Evolutionary conservation across 2,797 vertebrate species (phyloP).

Genomic region (Chelonia mydas): DNA sequence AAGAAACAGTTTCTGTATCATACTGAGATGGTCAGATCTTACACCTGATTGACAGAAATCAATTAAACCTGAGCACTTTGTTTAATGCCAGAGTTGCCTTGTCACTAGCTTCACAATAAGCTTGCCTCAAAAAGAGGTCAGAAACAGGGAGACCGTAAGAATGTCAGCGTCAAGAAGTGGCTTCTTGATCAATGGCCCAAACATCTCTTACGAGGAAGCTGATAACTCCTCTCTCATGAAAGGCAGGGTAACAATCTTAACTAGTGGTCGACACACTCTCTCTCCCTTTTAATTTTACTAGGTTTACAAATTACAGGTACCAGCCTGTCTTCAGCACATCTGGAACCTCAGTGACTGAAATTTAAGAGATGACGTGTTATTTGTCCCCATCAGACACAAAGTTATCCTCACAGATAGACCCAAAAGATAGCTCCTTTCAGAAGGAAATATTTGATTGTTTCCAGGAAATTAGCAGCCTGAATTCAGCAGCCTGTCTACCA

Average conservation of each 20-base stretch:
- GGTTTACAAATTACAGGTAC: not conserved
- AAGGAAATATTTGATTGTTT: not conserved
- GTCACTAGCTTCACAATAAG: not conserved
- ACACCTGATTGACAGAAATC: not conserved
- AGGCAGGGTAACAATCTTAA: not conserved
- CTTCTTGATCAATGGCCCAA: not conserved
- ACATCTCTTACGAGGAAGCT: not conserved
- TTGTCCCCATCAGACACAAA: not conserved
- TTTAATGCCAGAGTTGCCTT: not conserved
- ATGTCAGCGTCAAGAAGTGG: not conserved
- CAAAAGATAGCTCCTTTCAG: not conserved
- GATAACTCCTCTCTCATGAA: not conserved
- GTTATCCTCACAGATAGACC: not conserved
- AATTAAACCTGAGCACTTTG: not conserved
- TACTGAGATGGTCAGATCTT: not conserved
- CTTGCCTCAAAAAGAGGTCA: not conserved
- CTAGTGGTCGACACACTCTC: not conserved
- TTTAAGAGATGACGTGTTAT: not conserved
- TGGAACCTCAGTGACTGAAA: not conserved
- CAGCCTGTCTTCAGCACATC: fast-evolving
- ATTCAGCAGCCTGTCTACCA: not conserved
- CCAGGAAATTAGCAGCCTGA: not conserved
- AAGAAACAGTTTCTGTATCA: not conserved
- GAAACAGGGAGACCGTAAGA: not conserved
- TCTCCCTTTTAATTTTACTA: not conserved